A percentile compares a stretch with the other conserved stretches of the same genome.
Conservation (phyloP, 1,140 invertebrate species). For the Papilio helenus region DNA sequence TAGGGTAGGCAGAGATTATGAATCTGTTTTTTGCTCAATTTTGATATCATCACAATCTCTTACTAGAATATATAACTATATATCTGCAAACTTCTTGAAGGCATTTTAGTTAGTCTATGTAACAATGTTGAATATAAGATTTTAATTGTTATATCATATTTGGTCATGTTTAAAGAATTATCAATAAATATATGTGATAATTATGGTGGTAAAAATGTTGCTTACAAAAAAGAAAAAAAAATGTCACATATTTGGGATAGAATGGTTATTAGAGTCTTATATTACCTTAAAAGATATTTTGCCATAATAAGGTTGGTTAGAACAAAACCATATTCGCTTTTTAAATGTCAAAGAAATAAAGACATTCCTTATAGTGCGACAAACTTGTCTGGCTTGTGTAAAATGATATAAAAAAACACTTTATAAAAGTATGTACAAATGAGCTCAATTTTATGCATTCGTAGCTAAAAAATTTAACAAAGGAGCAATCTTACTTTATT, state of each 20-base stretch:
- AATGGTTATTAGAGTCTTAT: not conserved
- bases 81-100: not conserved
- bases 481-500: slow-evolving; percentile 43
- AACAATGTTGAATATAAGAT: not conserved
- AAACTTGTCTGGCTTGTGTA: not conserved
- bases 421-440: not conserved
- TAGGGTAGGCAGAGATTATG: not conserved
- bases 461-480: slow-evolving; percentile 39
- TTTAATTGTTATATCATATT: not conserved
- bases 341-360: not conserved
- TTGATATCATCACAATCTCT: not conserved
- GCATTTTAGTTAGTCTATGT: not conserved
- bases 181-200: not conserved
- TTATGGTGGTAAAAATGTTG: not conserved
- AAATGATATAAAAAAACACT: too few relatives aligned
- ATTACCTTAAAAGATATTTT: not conserved
- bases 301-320: not conserved
- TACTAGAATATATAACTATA: too few relatives aligned
- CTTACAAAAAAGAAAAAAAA: not conserved
- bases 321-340: not conserved
- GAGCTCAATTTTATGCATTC: slow-evolving; percentile 29
- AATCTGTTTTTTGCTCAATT: slow-evolving; percentile 7
- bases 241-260: not conserved
- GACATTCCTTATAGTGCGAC: not conserved
- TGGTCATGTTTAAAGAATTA: not conserved